Conservation (phyloP, 2,113 vertebrate species). For the Chrysochloris asiatica region DNA sequence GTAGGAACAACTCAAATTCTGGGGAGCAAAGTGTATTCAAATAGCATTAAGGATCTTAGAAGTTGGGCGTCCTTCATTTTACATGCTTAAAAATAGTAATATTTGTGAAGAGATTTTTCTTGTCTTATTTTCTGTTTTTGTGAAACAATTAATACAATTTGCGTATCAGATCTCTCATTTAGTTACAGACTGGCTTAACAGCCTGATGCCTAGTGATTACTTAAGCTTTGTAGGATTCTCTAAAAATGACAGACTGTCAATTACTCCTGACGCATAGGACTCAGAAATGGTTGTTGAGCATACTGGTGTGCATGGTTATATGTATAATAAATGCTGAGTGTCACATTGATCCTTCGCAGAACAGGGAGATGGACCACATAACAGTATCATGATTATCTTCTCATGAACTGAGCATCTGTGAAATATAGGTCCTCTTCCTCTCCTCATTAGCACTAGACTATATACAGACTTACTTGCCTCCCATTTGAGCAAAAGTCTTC, state of each 20-base stretch:
- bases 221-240: constrained; percentile 24
- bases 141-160: background rate
- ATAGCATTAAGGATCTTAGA: background rate
- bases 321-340: background rate
- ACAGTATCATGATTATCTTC: background rate
- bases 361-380: background rate
- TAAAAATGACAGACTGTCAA: background rate
- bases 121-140: background rate
- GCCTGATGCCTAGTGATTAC: too few relatives aligned
- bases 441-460: background rate
- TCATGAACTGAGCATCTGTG: background rate
- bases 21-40: background rate
- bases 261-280: background rate
- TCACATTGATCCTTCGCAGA: background rate
- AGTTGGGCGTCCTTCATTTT: constrained; percentile 19
- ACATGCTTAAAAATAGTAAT: background rate
- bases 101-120: background rate
- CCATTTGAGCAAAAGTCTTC: background rate
- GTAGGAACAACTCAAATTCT: background rate
- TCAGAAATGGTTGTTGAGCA: background rate
- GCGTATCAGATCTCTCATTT: background rate
- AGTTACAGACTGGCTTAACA: background rate
- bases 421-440: background rate
- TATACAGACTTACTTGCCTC: background rate
- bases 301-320: background rate